Conservation (phyloP, 2,113 vertebrate genomes). For the Beaufortia kweichowensis region DNA sequence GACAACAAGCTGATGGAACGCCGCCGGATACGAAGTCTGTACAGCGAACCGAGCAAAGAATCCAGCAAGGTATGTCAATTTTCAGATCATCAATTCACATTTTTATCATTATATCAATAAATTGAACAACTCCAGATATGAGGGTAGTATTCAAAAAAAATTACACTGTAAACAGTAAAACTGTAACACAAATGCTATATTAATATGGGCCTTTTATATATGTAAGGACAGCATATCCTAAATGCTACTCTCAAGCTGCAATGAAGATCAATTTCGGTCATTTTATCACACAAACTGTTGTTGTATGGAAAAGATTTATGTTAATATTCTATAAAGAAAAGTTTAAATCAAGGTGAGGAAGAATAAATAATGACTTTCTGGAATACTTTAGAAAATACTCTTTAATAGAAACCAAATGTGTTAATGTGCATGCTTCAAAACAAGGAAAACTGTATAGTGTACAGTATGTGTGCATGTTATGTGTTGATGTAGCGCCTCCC, state of each 20-base stretch:
- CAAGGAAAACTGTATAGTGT: conserved; percentile 40
- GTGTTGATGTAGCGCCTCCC: conserved; percentile 71
- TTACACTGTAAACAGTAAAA: background rate
- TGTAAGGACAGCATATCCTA: background rate
- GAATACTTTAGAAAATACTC: background rate
- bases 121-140: background rate
- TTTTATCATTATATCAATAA: background rate
- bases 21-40: conserved; percentile 95
- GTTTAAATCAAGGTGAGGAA: background rate
- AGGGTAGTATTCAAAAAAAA: too few relatives aligned
- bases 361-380: background rate
- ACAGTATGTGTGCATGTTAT: conserved; percentile 57
- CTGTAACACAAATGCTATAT: background rate
- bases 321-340: too few relatives aligned
- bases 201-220: background rate
- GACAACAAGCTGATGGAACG: conserved; percentile 91
- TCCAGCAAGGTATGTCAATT: conserved; percentile 81
- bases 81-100: background rate
- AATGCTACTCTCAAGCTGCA: too few relatives aligned
- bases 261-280: too few relatives aligned
- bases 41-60: conserved; percentile 89
- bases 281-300: too few relatives aligned
- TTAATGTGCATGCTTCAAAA: conserved; percentile 50
- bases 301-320: too few relatives aligned
- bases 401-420: background rate